Conservation (phyloP, 2,113 vertebrate species). For the Pachypanchax playfairii region DNA sequence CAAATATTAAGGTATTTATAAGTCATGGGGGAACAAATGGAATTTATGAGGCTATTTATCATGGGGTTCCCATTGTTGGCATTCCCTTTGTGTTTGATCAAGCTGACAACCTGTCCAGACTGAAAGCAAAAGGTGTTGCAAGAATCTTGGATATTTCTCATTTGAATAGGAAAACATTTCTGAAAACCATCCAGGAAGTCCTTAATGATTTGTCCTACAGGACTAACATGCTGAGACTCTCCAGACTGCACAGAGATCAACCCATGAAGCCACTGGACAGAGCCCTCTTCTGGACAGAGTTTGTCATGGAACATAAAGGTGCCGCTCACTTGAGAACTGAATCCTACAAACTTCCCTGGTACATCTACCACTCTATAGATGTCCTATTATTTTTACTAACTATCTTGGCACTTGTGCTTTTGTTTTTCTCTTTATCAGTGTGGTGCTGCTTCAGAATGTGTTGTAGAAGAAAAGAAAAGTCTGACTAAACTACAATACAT, state of each 20-base stretch:
- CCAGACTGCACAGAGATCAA: constrained; percentile 72
- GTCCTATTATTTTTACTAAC: constrained; percentile 46
- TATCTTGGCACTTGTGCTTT: neutral
- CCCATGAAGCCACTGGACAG: constrained; percentile 65
- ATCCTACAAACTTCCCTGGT: constrained; percentile 76
- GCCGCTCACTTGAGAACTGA: constrained; percentile 76
- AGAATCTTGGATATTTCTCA: constrained; percentile 39
- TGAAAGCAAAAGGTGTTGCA: constrained; percentile 42
- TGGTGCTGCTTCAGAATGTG: constrained; percentile 35
- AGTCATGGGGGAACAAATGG: constrained; percentile 78
- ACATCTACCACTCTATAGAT: constrained; percentile 72
- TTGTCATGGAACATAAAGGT: constrained; percentile 79
- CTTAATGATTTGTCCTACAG: constrained; percentile 71
- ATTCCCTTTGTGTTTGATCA: constrained; percentile 64
- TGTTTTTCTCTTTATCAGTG: neutral
- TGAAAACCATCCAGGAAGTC: constrained; percentile 49
- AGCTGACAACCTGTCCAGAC: constrained; percentile 67
- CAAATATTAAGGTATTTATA: constrained; percentile 70
- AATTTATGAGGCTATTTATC: constrained; percentile 76
- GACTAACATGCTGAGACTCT: constrained; percentile 76
- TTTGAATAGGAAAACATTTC: constrained; percentile 20
- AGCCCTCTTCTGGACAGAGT: constrained; percentile 82
- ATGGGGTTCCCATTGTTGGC: constrained; percentile 74
- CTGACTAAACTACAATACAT: constrained; percentile 14
- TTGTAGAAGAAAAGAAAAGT: constrained; percentile 44